phyloP scores from a whole-genome alignment of 2,888 invertebrate genomes.

The Troglohyphantes excavatus region DNA sequence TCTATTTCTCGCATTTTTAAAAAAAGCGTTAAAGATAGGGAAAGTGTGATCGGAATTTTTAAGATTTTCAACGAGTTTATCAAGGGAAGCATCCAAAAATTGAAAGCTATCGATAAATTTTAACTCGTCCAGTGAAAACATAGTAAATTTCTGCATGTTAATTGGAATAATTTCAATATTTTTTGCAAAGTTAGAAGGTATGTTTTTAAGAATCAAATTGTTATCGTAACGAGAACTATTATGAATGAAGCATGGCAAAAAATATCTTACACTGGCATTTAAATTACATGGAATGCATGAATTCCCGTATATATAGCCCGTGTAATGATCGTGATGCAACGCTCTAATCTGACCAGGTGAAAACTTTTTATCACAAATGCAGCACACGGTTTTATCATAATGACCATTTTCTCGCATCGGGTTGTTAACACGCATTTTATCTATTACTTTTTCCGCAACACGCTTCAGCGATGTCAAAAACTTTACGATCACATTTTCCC shows the following conservation, averaged over 20 bases:
- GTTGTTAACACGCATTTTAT: not conserved
- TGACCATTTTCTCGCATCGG: too few species aligned
- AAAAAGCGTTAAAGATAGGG: slow-evolving; percentile 5
- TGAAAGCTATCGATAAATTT: slow-evolving; percentile 28
- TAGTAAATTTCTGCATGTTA: slow-evolving; percentile 28
- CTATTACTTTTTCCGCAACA: too few species aligned
- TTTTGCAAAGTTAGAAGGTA: too few species aligned
- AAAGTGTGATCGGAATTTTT: slow-evolving; percentile 19
- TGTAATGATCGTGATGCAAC: slow-evolving; percentile 3
- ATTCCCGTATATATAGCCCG: not conserved
- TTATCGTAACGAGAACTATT: too few species aligned
- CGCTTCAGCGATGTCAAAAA: too few species aligned
- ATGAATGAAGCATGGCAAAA: not conserved
- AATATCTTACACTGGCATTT: not conserved
- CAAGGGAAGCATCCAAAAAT: slow-evolving; percentile 28
- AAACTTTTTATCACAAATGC: slow-evolving; percentile 11
- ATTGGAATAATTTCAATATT: too few species aligned
- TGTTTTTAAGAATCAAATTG: too few species aligned
- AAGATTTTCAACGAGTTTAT: slow-evolving; percentile 4
- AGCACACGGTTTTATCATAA: not conserved
- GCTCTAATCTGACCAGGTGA: not conserved
- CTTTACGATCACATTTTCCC: too few species aligned
- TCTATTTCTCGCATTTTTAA: not conserved
- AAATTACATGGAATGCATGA: slow-evolving; percentile 2
- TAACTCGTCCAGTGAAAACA: slow-evolving; percentile 6